Base-by-base conservation (phyloP, 2,797 vertebrate species). In the Sebastes diploproa region DNA sequence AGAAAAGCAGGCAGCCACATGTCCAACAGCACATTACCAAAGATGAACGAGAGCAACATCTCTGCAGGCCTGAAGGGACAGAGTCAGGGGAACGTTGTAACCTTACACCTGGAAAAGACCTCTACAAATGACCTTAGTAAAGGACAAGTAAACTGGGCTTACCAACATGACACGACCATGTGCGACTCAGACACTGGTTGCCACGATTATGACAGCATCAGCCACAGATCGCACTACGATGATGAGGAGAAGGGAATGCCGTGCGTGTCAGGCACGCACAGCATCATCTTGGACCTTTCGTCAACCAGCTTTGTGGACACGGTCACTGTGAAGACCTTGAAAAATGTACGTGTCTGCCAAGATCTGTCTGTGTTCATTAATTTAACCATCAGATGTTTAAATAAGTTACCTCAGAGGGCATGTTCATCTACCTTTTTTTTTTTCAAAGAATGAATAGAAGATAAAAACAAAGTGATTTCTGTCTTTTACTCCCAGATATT, bases 241-340 rank as follows among this genome's bases (percentile, higher is more conserved):
- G 80, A 81, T 16, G 77, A 71, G 36, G 84, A 69, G 27, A 78
- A 46, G 32, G 79, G 52, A 50, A n/a, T 0, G 42, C 9, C 18
- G 12, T 8, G 27, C 5, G 3, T 7, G 18, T 67, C 36, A 7
- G 60, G 8, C 76, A 96, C 95, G 34, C 95, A 98, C 2, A 92
- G 96, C 2, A 74, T 99, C 58, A 78, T 99, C 87, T 87, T 99
- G 93, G 98, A 99, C 90, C 88, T 99, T 78, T 95, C 96, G 10
- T 61, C 97, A 0, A 92, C 96, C 84, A 97, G 93, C 90, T 99
- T 97, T 86, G 92, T 95, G 77, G 96, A 96, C 91, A 95, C 91
- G 0, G 95, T 94, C 73, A 56, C 93, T n/a, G 90, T 93, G 46
- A 95, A 95, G 50, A 95, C 90, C 38, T 71, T 95, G 54, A 93